Conservation (phyloP, 2,797 vertebrate species). For the Silurus aristotelis region DNA sequence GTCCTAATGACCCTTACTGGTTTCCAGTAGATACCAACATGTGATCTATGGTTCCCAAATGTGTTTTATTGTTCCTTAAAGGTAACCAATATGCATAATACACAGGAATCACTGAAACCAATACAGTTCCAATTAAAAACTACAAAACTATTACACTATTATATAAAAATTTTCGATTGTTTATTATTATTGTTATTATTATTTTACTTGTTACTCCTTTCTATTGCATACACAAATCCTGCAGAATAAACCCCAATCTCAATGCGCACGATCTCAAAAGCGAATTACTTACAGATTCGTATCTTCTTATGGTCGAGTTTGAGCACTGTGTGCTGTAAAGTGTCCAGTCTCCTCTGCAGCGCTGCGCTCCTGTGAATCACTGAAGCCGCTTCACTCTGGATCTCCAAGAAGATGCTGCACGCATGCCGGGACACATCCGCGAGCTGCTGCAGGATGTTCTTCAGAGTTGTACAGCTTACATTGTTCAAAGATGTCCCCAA, state of each 20-base stretch:
- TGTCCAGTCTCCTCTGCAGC: slow-evolving; percentile 73
- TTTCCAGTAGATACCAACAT: too few species aligned
- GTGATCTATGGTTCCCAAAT: too few species aligned
- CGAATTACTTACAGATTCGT: slow-evolving; percentile 76
- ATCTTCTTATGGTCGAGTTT: slow-evolving; percentile 77
- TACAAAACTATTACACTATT: too few species aligned
- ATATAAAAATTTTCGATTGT: too few species aligned
- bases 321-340: slow-evolving; percentile 65
- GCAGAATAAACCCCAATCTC: background rate
- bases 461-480: slow-evolving; percentile 73
- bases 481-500: slow-evolving; percentile 74
- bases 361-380: slow-evolving; percentile 69
- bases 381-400: slow-evolving; percentile 72
- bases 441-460: slow-evolving; percentile 77
- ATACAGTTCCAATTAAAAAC: too few species aligned
- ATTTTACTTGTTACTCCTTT: background rate
- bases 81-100: too few species aligned
- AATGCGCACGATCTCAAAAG: background rate
- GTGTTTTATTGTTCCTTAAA: too few species aligned
- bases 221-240: background rate
- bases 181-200: background rate
- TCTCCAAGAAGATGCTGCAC: slow-evolving; percentile 77
- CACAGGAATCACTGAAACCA: too few species aligned
- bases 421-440: slow-evolving; percentile 81
- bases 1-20: too few species aligned